Evolutionary conservation across 2,888 invertebrate genomes (phyloP), one percentile per base, ranked within the genome.

Genomic region (Xestia c-nigrum): DNA sequence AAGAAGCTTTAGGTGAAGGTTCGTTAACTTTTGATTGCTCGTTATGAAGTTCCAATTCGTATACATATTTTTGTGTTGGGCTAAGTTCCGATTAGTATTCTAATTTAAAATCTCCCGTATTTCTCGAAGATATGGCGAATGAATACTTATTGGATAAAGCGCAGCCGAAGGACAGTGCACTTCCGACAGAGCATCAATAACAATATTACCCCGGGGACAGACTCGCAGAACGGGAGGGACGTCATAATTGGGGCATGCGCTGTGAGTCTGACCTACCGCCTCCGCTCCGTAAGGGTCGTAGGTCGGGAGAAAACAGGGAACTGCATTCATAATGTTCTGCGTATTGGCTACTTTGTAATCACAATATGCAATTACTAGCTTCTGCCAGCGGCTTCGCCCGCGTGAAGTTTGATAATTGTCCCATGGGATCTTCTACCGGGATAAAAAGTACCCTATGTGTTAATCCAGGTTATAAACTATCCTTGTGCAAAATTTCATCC

Each of bases 161-260:
- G 7, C 63, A 73, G n/a, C 9, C n/a, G 16, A 63, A 64, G 14
- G 21, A 65, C 65, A 21, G 16, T 66, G 65, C 65, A 46, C 61
- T 75, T 71, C 75, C 59, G 14, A 52, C 52, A 10, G n/a, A 47
- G 21, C 16, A n/a, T 70, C n/a, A 74, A 50, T 67, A 67, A 40
- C 12, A 63, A 61, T 76, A 76, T 64, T 43, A 55, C 64, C 38
- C 59, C 21, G 52, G 50, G 73, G 47, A 63, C 61, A 31, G 59
- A 40, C 16, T 78, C 59, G 38, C 63, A 38, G 40, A 63, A 24
- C 40, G 16, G 19, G 40, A 67, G 57, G 72, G 16, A 43, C 57
- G 19, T 31, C 31, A 21, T 66, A 66, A 72, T 81, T 81, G 77
- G 65, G 50, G 40, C 66, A 78, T 78, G 81, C 66, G 63, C 80